phyloP scores from a whole-genome alignment of 2,113 vertebrate genomes.

The Gracilinanus agilis region DNA sequence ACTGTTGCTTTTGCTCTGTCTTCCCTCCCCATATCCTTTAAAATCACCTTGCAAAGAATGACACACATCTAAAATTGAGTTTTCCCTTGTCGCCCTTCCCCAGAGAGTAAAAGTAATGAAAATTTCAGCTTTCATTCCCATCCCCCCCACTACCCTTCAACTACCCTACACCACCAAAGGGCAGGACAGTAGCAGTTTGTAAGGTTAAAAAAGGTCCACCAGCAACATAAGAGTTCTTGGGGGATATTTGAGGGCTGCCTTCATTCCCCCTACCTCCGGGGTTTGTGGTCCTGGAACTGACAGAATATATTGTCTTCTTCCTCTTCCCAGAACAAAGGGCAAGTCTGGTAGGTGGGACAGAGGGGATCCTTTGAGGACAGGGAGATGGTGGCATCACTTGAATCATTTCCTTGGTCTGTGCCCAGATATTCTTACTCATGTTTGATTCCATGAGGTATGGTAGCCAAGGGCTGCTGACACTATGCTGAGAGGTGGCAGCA shows the following conservation, averaged over 20 bases:
- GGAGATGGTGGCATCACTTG: not conserved
- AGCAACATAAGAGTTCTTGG: not conserved
- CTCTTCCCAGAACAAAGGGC: not conserved
- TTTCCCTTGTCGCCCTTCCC: not conserved
- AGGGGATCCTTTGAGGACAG: not conserved
- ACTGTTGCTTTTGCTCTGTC: not conserved
- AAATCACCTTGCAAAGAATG: slow-evolving; percentile 67
- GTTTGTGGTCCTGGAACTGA: not conserved
- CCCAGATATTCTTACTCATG: slow-evolving; percentile 1
- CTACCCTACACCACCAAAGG: not conserved
- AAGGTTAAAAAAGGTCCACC: slow-evolving; percentile 5
- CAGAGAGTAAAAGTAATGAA: slow-evolving; percentile 2
- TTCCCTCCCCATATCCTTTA: not conserved
- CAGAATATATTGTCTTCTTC: not conserved
- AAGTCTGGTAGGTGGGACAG: not conserved
- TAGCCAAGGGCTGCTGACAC: not conserved
- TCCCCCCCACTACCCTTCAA: not conserved
- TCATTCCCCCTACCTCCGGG: not conserved
- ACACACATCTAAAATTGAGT: slow-evolving; percentile 43
- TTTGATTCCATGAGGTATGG: not conserved
- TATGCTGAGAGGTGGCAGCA: not conserved
- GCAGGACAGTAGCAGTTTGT: slow-evolving; percentile 3
- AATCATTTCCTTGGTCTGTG: not conserved
- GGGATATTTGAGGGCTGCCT: not conserved
- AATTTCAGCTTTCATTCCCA: too few relatives aligned